Conservation (phyloP, 2,888 invertebrate species). For the Agrypnus murinus region DNA sequence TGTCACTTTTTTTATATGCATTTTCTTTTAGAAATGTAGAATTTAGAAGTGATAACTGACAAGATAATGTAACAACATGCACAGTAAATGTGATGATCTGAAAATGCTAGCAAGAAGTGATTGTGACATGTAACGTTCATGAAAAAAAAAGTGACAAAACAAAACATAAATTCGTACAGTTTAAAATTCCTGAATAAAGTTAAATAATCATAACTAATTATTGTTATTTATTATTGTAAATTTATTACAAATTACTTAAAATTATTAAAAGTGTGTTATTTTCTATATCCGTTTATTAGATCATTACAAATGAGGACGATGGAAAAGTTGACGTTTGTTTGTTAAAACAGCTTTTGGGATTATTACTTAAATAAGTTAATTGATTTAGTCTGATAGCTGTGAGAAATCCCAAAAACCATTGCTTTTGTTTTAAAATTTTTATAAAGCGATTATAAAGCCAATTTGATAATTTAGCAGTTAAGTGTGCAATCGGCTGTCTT, state of each 20-base stretch:
- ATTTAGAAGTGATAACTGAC: conserved; percentile 3
- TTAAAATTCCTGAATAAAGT: not conserved
- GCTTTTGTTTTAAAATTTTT: conserved; percentile 1
- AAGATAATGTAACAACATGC: conserved; percentile 14
- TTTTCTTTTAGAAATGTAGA: not conserved
- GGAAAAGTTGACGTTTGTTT: conserved; percentile 52
- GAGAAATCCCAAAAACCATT: conserved; percentile 48
- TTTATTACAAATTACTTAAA: conserved; percentile 31
- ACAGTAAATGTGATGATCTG: conserved; percentile 12
- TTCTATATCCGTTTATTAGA: conserved; percentile 33
- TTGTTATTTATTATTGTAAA: conserved; percentile 15
- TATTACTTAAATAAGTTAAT: conserved; percentile 3
- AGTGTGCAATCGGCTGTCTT: conserved; percentile 64
- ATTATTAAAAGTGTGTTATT: conserved; percentile 48
- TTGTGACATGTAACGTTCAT: not conserved
- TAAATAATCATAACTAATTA: conserved; percentile 15
- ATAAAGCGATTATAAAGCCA: conserved; percentile 54
- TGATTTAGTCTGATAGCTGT: not conserved
- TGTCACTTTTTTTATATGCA: conserved; percentile 31
- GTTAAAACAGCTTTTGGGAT: conserved; percentile 39
- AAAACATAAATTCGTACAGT: conserved; percentile 25
- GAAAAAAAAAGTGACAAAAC: conserved; percentile 40
- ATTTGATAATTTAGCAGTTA: conserved; percentile 61
- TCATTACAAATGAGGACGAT: conserved; percentile 37
- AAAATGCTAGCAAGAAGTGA: not conserved